A percentile compares a stretch with the other conserved stretches of the same genome.
Conservation (phyloP, 2,888 invertebrate genomes). For the Leucophenga montana region DNA sequence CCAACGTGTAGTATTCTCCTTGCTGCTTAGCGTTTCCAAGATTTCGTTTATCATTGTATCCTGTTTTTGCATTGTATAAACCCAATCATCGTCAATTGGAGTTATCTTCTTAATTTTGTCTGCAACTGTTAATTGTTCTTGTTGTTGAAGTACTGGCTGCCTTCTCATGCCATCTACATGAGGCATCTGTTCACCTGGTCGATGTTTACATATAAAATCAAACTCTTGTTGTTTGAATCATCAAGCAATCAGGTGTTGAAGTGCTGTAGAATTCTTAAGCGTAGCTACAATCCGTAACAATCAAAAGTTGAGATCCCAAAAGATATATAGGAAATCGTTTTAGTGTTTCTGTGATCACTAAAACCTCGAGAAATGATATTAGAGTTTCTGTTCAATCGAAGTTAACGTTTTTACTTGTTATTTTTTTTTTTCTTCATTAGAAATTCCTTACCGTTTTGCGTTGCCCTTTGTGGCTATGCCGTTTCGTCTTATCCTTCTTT, state of each 20-base stretch:
- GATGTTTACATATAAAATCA: no score
- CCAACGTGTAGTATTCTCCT: not conserved
- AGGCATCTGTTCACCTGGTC: constrained; percentile 51
- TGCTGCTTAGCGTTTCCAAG: not conserved
- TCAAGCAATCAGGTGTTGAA: constrained; percentile 59
- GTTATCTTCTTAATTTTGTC: constrained; percentile 32
- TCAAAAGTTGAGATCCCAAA: no score
- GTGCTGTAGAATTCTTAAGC: constrained; percentile 52
- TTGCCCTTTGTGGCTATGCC: no score
- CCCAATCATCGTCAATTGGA: constrained; percentile 17
- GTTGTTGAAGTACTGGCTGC: constrained; percentile 30
- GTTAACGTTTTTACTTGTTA: no score
- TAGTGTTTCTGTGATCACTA: no score
- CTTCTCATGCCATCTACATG: constrained; percentile 64
- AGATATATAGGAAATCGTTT: no score
- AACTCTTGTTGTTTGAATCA: constrained; percentile 46
- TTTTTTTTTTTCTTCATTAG: no score
- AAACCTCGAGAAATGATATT: no score
- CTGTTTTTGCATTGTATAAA: constrained; percentile 32
- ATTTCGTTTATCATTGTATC: constrained; percentile 7
- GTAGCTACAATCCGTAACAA: constrained; percentile 65
- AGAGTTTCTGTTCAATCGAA: no score
- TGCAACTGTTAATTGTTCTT: constrained; percentile 20
- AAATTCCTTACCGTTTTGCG: no score
- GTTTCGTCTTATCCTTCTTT: no score